Percentiles rank a stretch among this genome's conserved stretches.
phyloP scores from a whole-genome alignment of 2,888 invertebrate genomes.

The Aphelenchoides bicaudatus region DNA sequence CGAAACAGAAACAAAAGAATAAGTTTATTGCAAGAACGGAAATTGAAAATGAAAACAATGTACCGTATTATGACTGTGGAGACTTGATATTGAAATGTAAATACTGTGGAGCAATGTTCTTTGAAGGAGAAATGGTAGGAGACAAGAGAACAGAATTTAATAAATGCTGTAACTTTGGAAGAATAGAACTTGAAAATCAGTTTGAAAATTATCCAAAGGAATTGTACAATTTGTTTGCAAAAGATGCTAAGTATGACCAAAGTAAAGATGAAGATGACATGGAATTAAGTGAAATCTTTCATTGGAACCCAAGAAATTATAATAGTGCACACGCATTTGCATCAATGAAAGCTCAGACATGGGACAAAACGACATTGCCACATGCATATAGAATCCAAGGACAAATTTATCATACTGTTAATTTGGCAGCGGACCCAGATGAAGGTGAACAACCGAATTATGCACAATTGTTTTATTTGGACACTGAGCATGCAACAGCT shows the following conservation, averaged over 20 bases:
- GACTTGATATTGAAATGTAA: constrained; percentile 5
- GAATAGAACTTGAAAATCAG: neutral
- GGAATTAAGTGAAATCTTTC: constrained; percentile 8
- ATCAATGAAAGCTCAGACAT: constrained; percentile 20
- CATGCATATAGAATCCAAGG: constrained; percentile 18
- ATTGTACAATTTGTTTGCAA: neutral
- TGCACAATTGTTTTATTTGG: constrained; percentile 25
- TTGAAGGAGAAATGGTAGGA: neutral
- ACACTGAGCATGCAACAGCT: constrained; percentile 24
- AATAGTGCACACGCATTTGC: constrained; percentile 18
- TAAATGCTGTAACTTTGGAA: constrained; percentile 6
- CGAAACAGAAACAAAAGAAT: too few relatives aligned
- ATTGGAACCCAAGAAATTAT: constrained; percentile 13
- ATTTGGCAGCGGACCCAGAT: constrained; percentile 18
- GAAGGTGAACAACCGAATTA: constrained; percentile 9
- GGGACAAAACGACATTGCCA: constrained; percentile 15
- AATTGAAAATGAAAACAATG: neutral
- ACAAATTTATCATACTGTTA: constrained; percentile 22
- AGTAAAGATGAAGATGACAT: neutral
- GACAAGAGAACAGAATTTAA: neutral
- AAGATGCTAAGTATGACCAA: neutral
- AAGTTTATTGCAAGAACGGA: neutral
- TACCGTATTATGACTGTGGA: constrained; percentile 5
- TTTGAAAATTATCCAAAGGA: constrained; percentile 5
- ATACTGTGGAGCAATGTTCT: neutral